Evolutionary conservation across 2,797 vertebrate genomes (phyloP).

Genomic region (Mastacembelus armatus): DNA sequence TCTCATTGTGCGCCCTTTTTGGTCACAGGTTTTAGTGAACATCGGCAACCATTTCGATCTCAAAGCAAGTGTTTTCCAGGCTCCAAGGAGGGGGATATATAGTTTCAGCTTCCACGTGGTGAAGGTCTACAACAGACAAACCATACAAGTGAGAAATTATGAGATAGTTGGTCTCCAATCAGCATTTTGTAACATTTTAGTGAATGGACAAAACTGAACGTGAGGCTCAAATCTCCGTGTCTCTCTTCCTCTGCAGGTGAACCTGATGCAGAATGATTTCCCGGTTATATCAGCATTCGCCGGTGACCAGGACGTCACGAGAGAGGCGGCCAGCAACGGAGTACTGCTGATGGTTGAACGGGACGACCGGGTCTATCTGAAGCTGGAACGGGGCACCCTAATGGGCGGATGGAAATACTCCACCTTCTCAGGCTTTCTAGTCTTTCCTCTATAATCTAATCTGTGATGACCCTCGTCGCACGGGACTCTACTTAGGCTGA

Average conservation of each 20-base stretch:
- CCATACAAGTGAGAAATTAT: slow-evolving; percentile 93
- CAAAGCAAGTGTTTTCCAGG: slow-evolving; percentile 97
- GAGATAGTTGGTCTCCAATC: not conserved
- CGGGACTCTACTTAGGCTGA: slow-evolving; percentile 73
- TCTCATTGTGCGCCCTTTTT: slow-evolving; percentile 49
- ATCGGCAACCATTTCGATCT: slow-evolving; percentile 99
- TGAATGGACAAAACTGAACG: not conserved
- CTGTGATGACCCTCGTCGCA: slow-evolving; percentile 73
- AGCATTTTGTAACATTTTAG: not conserved
- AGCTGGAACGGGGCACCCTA: slow-evolving; percentile 97
- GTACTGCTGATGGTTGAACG: slow-evolving; percentile 98
- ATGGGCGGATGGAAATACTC: slow-evolving; percentile 99
- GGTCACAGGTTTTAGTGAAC: slow-evolving; percentile 96
- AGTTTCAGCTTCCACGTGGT: slow-evolving; percentile 99
- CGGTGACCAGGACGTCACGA: slow-evolving; percentile 98
- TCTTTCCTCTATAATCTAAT: slow-evolving; percentile 95
- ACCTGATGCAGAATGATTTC: slow-evolving; percentile 98
- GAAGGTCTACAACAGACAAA: slow-evolving; percentile 99
- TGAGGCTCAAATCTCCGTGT: slow-evolving; percentile 12
- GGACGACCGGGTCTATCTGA: slow-evolving; percentile 97
- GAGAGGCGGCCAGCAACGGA: slow-evolving; percentile 98
- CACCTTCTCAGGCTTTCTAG: slow-evolving; percentile 99
- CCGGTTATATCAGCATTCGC: slow-evolving; percentile 99
- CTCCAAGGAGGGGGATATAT: slow-evolving; percentile 97
- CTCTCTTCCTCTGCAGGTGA: slow-evolving; percentile 87